These are phyloP conservation scores for Chaenodraco wilsoni DNA, from an alignment of 2,797 vertebrate genomes.

Conservation along the genomic window DNA sequence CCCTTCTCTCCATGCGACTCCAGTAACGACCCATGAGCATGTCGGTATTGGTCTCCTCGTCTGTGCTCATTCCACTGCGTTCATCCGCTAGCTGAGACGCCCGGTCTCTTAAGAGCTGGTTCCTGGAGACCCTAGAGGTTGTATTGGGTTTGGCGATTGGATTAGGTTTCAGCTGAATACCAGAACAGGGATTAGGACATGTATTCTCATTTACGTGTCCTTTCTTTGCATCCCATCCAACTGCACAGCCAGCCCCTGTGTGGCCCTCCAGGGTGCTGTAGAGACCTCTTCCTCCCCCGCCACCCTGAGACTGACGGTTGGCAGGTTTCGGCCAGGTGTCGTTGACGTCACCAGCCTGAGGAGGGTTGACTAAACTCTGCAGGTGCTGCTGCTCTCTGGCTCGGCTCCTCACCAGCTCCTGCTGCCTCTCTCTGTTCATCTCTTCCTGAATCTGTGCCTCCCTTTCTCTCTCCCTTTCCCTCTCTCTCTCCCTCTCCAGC, in stretches of 20 bases:
- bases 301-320: conserved; percentile 68
- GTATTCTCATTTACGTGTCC: conserved; percentile 37
- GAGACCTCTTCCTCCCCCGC: conserved; percentile 68
- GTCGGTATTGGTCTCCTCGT: conserved; percentile 80
- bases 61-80: conserved; percentile 82
- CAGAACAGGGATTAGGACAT: conserved; percentile 49
- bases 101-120: conserved; percentile 80
- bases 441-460: conserved; percentile 65
- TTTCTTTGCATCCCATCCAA: conserved; percentile 56
- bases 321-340: conserved; percentile 86
- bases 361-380: conserved; percentile 70
- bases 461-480: conserved; percentile 60
- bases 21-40: conserved; percentile 82
- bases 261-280: conserved; percentile 84
- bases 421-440: conserved; percentile 61
- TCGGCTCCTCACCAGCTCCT: conserved; percentile 52
- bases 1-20: conserved; percentile 84
- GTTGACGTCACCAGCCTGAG: conserved; percentile 78
- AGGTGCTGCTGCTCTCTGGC: conserved; percentile 66
- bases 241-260: conserved; percentile 36
- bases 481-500: conserved; percentile 47
- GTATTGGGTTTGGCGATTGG: conserved; percentile 54
- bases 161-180: conserved; percentile 49
- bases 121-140: conserved; percentile 74
- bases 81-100: conserved; percentile 81